A percentile compares a stretch with the other conserved stretches of the same genome.
Evolutionary conservation across 2,888 invertebrate genomes (phyloP).

Genomic region (Doris montereyensis): DNA sequence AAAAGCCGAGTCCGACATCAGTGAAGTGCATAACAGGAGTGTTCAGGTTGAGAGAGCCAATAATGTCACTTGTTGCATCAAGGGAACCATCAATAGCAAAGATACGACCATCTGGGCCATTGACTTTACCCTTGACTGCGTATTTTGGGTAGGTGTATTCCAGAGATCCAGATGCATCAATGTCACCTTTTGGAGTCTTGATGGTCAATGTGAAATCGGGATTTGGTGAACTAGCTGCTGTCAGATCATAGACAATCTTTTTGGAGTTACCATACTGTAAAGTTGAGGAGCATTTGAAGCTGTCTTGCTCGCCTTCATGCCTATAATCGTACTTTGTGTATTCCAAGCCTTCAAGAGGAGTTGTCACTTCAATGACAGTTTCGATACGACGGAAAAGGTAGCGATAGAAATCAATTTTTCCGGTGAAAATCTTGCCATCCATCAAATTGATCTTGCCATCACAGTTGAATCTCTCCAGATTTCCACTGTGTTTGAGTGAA

Average conservation of each 20-base stretch:
- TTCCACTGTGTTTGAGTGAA: no score
- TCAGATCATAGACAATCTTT: background rate
- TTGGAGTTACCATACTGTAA: background rate
- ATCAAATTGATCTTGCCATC: conserved; percentile 36
- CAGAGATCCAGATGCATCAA: background rate
- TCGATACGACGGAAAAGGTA: conserved; percentile 37
- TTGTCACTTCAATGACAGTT: conserved; percentile 35
- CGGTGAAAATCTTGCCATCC: conserved; percentile 31
- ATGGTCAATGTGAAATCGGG: conserved; percentile 1
- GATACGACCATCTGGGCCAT: background rate
- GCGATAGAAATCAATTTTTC: conserved; percentile 39
- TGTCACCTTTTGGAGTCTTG: background rate
- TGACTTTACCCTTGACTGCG: background rate
- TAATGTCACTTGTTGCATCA: background rate
- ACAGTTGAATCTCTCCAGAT: conserved; percentile 39
- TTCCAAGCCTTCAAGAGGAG: conserved; percentile 34
- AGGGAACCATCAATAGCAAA: background rate
- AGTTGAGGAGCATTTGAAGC: background rate
- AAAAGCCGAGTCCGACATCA: conserved; percentile 31
- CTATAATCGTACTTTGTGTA: conserved; percentile 41
- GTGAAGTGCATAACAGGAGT: conserved; percentile 28
- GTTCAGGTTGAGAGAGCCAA: conserved; percentile 28
- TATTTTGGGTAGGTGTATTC: background rate
- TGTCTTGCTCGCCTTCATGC: conserved; percentile 22
- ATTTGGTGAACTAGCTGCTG: background rate